Evolutionary conservation across 2,113 vertebrate genomes (phyloP), one percentile per base, ranked within the genome.

Genomic region (Agapornis roseicollis): DNA sequence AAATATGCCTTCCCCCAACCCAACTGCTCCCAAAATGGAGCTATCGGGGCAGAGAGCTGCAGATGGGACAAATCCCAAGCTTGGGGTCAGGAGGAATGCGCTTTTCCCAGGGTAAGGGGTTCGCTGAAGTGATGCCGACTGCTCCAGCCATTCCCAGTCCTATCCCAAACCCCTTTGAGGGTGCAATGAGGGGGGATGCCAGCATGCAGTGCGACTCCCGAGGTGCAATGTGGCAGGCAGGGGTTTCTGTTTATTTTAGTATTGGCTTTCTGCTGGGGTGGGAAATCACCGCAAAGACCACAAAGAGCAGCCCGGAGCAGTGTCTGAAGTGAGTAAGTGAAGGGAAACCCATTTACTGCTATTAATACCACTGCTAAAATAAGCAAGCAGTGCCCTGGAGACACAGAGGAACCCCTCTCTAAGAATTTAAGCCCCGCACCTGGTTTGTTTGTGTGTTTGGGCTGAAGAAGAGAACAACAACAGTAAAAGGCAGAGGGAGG

Each of bases 381-480:
- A 93, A 96, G 94, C 83, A 76, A 95, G 41, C 41, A 0, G 0
- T 93, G 80, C 80, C 83, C 88, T 3, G 20, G 80, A 81, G 93
- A 61, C 70, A 86, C 60, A 86, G 76, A 74, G 77, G 61, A 93
- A 90, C 52, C 61, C 31, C 55, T 90, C 50, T 86, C 80, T 61
- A 84, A 90, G 66, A 63, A 47, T 85, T 88, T 41, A 88, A 94
- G 22, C 49, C 81, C 58, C 29, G 46, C 74, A 87, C 58, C 79
- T 89, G 92, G 88, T 65, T 94, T 95, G 90, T 93, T 96, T 96
- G 68, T 94, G 85, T 97, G 77, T 92, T 96, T 88, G 88, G 77
- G 18, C 33, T 55, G 56, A 78, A 81, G n/a, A 56, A 77, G 29
- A 18, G n/a, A 37, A 5, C 28, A 73, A 39, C 29, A 68, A n/a